Evolutionary conservation across 92 coral and sea anemone genomes (phyloP).

Genomic region (Plumapathes pennacea): DNA sequence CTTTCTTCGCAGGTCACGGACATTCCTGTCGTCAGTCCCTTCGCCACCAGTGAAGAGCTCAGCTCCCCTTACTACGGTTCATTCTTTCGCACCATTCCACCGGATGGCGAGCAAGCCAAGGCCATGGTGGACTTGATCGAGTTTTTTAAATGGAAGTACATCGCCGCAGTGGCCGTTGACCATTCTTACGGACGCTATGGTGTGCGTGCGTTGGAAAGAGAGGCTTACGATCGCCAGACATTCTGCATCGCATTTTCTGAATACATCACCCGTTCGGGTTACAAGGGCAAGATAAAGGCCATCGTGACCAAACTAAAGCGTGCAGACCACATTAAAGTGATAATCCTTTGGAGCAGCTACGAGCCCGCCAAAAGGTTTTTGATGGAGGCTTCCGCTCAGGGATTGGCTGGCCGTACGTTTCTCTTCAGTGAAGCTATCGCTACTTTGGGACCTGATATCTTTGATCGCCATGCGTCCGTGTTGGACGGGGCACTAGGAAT

Average conservation of each 20-base stretch:
- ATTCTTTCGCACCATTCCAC: conserved; percentile 81
- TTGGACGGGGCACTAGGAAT: conserved; percentile 65
- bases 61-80: conserved; percentile 62
- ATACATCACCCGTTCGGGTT: conserved; percentile 70
- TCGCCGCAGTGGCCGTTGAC: conserved; percentile 79
- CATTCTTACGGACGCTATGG: conserved; percentile 83
- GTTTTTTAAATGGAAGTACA: conserved; percentile 65
- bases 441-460: conserved; percentile 48
- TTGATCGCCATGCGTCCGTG: conserved; percentile 46
- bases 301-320: conserved; percentile 67
- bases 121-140: conserved; percentile 83
- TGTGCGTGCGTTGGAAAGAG: conserved; percentile 73
- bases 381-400: conserved; percentile 59
- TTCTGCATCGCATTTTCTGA: conserved; percentile 82
- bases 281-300: conserved; percentile 59
- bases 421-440: conserved; percentile 76
- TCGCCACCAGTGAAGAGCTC: conserved; percentile 79
- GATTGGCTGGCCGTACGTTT: conserved; percentile 64
- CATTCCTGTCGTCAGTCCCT: conserved; percentile 68
- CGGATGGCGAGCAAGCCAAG: conserved; percentile 80
- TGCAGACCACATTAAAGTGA: conserved; percentile 58
- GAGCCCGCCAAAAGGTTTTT: conserved; percentile 75
- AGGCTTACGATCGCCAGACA: conserved; percentile 66
- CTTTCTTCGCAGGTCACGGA: conserved; percentile 49
- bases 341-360: conserved; percentile 76